Base-by-base conservation (phyloP, 2,888 invertebrate species). In the Caenorhabditis sulstoni region DNA sequence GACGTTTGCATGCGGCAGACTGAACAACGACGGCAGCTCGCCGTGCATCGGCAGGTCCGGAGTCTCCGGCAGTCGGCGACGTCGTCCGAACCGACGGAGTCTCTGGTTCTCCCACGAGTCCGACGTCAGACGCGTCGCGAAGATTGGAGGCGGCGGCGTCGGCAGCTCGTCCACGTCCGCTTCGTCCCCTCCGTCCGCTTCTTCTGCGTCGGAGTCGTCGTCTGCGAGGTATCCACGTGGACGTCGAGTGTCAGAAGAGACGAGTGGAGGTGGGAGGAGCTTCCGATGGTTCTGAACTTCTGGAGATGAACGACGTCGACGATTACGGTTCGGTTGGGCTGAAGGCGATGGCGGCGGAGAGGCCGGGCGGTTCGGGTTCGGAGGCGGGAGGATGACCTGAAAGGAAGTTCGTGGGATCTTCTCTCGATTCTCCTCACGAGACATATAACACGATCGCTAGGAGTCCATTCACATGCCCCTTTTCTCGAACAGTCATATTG, bases 31-130 rank as follows among this genome's bases (percentile, higher is more conserved):
- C 7, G 80, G 76, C 14, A 80, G 5, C 29, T 80, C 80, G 20
- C 80, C 80, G 29, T 80, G 75, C 37, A 37, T 66, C 53, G 80
- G 80, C 4, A 76, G 50, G 41, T 80, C 62, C 11, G 80, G 80
- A 5, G 80, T 80, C 35, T 55, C 20, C n/a, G 80, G 80, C 3
- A 80, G 50, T 16, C 35, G 62, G 16, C 80, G 62, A 22, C 80
- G 74, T 47, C 74, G 41, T 20, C 16, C 16, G 52, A 29, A 29
- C 29, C 29, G 3, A 5, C 61, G 55, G 8, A 62, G 39, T 22
- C 52, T 64, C n/a, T 53, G 79, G 53, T 79, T 79, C 39, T 79
- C 79, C 58, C 49, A 68, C 14, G 79, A 74, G 22, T 68, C 68
- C 1, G 47, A 20, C 3, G 57, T 61, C 9, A 80, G 20, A 18